Base-by-base conservation (phyloP, 2,888 invertebrate species). In the Chloroclysta siterata region DNA sequence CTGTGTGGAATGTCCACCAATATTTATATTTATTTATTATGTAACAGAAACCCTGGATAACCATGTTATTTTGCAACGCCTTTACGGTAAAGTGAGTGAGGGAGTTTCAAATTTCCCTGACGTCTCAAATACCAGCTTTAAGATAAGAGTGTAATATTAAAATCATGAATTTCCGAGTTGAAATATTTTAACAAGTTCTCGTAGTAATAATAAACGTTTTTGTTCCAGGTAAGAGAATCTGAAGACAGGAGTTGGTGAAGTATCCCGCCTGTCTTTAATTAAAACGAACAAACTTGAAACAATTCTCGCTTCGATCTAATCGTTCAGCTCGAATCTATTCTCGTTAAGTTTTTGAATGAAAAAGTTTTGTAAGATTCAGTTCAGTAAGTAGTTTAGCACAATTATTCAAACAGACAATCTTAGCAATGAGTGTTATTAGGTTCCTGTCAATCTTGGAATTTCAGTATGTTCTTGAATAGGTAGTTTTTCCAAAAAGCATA, bases 171-270 rank as follows among this genome's bases (percentile, higher is more conserved):
- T 41, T 47, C 47, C 39, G 8, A 56, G 58, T 63, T 61, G 13
- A 63, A 63, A 54, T 68, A 66, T 70, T 62, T 51, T 33, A 22
- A 66, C 42, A 54, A 65, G 44, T 64, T 66, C 50, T 52, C 54
- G 41, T 63, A 36, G 53, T 66, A 72, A 73, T 73, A 75, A 73
- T 82, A 77, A 69, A 63, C 48, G 63, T 80, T 72, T 71, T 84
- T 84, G 84, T 87, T 85, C 17, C 89, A 89, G 89, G 89, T 89
- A 89, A 88, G 87, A 74, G 48, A 50, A 70, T 66, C 66, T 51
- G 71, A 60, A 75, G 69, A 57, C 71, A 69, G 73, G 70, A 74
- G 76, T 76, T 77, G 44, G 71, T 69, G 66, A 82, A 84, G 83
- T 80, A 83, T 82, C 79, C 69, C 71, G 68, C 71, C 68, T 72